Evolutionary conservation across 2,797 vertebrate species (phyloP), one percentile per base, ranked within the genome.

Genomic region (Pseudochaenichthys georgianus): DNA sequence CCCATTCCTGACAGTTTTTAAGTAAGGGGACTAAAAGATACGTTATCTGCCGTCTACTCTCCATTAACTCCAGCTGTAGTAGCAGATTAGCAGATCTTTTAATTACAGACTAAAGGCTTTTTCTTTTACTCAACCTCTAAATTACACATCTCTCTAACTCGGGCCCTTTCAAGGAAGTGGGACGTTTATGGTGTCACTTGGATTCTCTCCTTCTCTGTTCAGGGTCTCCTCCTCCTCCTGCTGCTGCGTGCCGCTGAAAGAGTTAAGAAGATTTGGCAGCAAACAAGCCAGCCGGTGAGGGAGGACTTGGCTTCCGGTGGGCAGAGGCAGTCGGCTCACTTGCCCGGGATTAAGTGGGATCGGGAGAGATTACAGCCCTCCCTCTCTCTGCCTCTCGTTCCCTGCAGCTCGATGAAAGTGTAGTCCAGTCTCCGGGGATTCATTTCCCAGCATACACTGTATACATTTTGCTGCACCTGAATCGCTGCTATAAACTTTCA

Each of bases 331-430:
- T 77, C 78, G 21, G 87, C 87, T 93, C 91, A 87, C 84, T 91
- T 84, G 86, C 75, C 28, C 10, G 51, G 93, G 95, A 95, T 95
- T 96, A 95, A 91, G 79, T 85, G 83, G 95, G 94, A 95, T 95
- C 79, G 88, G 87, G 87, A 78, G 84, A 92, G 95, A 96, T 95
- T 95, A 95, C 88, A 77, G 78, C 73, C 65, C 84, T 87, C 86
- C 81, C 85, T 83, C 77, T 71, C 66, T 64, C 64, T 69, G 65
- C 61, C 67, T 63, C 69, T 62, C 0, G 16, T 67, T 70, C 45
- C 54, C 48, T 42, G 38, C 13, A 51, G 67, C 77, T 88, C 12
- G 61, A 77, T 88, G 83, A 81, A 77, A 75, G 70, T 19, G 1
- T 21, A 55, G 47, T 64, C 46, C 51, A 12, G 34, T 73, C 80